These are phyloP conservation scores for Empidonax traillii DNA, from an alignment of 2,113 vertebrate species.

Conservation along the genomic window DNA sequence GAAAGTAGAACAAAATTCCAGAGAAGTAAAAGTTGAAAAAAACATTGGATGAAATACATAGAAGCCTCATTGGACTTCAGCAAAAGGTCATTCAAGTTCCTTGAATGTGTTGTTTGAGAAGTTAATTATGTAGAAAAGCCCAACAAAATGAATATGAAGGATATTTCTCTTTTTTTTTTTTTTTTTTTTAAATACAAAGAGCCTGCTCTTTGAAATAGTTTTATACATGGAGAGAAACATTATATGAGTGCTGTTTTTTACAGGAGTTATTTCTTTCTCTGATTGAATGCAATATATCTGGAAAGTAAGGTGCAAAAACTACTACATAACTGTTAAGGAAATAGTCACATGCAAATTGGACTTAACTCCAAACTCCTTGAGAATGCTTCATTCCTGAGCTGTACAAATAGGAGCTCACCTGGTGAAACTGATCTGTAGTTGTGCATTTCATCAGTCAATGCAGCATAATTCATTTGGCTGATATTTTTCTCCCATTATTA, in stretches of 20 bases:
- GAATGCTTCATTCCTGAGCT: background rate
- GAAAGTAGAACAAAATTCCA: background rate
- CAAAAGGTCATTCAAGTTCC: background rate
- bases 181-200: background rate
- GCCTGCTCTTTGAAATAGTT: background rate
- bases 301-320: background rate
- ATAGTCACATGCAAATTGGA: background rate
- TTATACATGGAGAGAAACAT: background rate
- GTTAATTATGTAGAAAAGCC: conserved; percentile 16
- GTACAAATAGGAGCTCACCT: background rate
- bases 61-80: background rate
- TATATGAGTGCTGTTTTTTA: background rate
- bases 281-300: background rate
- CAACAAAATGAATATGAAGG: background rate
- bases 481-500: background rate
- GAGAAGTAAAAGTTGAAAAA: background rate
- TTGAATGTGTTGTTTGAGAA: conserved; percentile 11
- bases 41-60: background rate
- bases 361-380: background rate
- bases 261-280: background rate
- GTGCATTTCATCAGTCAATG: background rate
- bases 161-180: background rate
- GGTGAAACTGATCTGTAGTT: background rate
- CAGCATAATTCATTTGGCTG: background rate
- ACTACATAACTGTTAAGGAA: background rate